These are phyloP conservation scores for Mimachlamys varia DNA, from an alignment of 2,888 invertebrate genomes.

Conservation along the genomic window DNA sequence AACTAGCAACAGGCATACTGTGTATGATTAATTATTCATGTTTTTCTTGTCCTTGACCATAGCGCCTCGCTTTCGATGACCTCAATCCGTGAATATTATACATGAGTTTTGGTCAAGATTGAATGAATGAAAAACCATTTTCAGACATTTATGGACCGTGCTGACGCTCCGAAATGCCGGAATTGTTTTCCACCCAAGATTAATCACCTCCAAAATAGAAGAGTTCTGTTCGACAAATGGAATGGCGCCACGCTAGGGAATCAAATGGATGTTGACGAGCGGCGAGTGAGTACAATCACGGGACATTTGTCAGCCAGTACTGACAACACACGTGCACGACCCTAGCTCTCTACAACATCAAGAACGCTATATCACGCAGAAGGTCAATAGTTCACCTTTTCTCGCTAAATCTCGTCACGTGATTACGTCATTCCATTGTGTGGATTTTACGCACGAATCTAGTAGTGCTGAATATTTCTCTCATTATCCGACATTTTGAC, in stretches of 20 bases:
- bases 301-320: neutral
- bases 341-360: slow-evolving; percentile 4
- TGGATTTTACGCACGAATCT: neutral
- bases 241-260: slow-evolving; percentile 31
- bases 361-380: neutral
- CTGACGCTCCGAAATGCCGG: neutral
- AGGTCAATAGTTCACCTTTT: slow-evolving; percentile 9
- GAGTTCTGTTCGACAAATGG: slow-evolving; percentile 29
- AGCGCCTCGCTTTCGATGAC: neutral
- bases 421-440: neutral
- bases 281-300: neutral
- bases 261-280: slow-evolving; percentile 25
- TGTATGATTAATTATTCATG: neutral
- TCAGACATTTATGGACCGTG: neutral
- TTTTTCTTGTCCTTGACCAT: neutral
- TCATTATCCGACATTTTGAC: neutral
- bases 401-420: slow-evolving; percentile 15
- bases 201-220: slow-evolving; percentile 36
- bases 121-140: slow-evolving; percentile 11
- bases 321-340: slow-evolving; percentile 20
- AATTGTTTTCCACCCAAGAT: neutral
- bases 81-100: neutral
- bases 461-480: neutral
- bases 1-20: neutral
- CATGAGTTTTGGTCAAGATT: neutral